phyloP scores from a whole-genome alignment of 2,888 invertebrate species.

The Patella ulyssiponensis region DNA sequence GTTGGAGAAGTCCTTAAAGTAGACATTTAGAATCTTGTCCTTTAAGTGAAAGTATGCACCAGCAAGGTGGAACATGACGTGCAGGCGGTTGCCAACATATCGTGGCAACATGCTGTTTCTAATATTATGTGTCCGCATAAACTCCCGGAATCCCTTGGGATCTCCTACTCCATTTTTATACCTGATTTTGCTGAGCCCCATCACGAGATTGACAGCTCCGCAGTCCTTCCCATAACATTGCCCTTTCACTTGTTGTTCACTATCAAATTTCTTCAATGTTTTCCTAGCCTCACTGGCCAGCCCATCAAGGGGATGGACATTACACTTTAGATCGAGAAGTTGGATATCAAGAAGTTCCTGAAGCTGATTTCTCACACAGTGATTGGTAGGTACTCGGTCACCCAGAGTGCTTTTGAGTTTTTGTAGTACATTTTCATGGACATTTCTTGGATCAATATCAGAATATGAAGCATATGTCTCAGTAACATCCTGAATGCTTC shows the following conservation, averaged over 20 bases:
- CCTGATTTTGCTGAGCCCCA: not conserved
- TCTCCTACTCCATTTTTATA: not conserved
- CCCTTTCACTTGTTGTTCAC: not conserved
- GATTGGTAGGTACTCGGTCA: not conserved
- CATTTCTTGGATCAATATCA: not conserved
- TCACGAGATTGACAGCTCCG: not conserved
- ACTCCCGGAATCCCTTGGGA: not conserved
- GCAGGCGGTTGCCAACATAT: not conserved
- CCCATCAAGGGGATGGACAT: too few species aligned
- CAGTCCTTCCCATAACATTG: not conserved
- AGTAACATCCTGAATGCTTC: not conserved
- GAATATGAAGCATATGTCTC: not conserved
- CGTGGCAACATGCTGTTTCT: not conserved
- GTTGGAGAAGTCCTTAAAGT: not conserved
- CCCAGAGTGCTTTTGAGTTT: not conserved
- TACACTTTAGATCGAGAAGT: not conserved
- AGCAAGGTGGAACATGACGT: not conserved
- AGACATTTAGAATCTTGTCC: not conserved
- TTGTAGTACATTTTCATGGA: not conserved
- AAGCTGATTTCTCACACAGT: not conserved
- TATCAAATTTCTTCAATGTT: not conserved
- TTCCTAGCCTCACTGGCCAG: not conserved
- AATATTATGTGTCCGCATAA: not conserved
- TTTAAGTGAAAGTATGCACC: not conserved
- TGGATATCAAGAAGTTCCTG: not conserved